Evolutionary conservation across 2,888 invertebrate genomes (phyloP).

Genomic region (Nasonovia ribisnigri): DNA sequence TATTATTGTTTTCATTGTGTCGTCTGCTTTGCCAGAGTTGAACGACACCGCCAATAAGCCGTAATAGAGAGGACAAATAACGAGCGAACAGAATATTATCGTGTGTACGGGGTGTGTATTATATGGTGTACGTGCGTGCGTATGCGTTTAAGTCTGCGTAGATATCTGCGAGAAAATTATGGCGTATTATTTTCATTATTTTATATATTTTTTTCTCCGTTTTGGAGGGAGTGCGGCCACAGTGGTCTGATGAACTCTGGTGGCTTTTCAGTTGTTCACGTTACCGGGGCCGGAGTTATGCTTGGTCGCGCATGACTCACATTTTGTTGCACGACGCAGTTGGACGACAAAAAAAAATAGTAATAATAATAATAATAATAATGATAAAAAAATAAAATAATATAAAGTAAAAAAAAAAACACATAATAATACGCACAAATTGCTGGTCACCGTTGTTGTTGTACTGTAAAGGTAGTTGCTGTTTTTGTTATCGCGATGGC

Average conservation of each 20-base stretch:
- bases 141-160: too few species aligned
- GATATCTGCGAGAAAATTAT: background rate
- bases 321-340: slow-evolving; percentile 58
- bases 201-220: background rate
- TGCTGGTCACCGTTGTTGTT: slow-evolving; percentile 60
- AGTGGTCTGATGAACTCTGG: slow-evolving; percentile 60
- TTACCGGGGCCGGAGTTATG: slow-evolving; percentile 66
- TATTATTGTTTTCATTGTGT: background rate
- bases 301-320: slow-evolving; percentile 67
- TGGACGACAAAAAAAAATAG: slow-evolving; percentile 49
- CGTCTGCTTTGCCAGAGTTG: background rate
- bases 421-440: slow-evolving; percentile 54
- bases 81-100: background rate
- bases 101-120: background rate
- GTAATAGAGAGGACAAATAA: background rate
- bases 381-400: slow-evolving; percentile 21
- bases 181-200: background rate
- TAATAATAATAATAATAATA: slow-evolving; percentile 25
- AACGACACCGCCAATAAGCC: background rate
- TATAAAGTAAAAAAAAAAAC: slow-evolving; percentile 18
- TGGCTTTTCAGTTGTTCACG: slow-evolving; percentile 47
- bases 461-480: slow-evolving; percentile 12
- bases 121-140: background rate
- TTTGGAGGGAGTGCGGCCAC: slow-evolving; percentile 60
- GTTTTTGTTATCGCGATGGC: slow-evolving; percentile 19